These are phyloP conservation scores for Gandaritis pyraliata DNA, from an alignment of 2,888 invertebrate species.

Conservation along the genomic window DNA sequence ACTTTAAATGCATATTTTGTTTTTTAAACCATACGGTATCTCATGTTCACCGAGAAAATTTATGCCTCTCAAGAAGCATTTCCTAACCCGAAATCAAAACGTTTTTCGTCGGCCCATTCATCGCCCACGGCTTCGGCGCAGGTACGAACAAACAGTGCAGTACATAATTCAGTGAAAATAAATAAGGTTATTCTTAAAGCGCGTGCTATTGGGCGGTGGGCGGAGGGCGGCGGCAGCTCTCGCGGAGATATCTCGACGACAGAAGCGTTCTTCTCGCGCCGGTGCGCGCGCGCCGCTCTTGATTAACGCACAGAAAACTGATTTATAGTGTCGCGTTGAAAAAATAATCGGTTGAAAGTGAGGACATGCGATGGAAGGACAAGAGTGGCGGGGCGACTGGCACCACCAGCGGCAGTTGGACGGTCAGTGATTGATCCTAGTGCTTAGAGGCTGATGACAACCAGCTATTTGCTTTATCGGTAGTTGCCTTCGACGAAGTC, in stretches of 20 bases:
- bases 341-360: conserved; percentile 73
- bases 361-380: conserved; percentile 82
- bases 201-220: conserved; percentile 56
- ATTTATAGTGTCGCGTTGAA: conserved; percentile 83
- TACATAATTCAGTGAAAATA: conserved; percentile 67
- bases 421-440: conserved; percentile 71
- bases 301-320: conserved; percentile 79
- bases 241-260: conserved; percentile 90
- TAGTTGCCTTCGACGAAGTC: conserved; percentile 7
- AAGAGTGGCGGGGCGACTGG: conserved; percentile 80
- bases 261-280: conserved; percentile 86
- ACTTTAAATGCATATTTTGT: background rate
- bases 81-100: conserved; percentile 53
- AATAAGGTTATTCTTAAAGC: conserved; percentile 57
- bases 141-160: conserved; percentile 59
- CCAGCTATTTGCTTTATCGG: conserved; percentile 16
- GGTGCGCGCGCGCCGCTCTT: conserved; percentile 69
- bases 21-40: conserved; percentile 16
- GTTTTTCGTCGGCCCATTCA: conserved; percentile 52
- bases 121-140: conserved; percentile 48
- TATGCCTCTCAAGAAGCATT: conserved; percentile 31
- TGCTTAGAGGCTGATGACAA: conserved; percentile 43
- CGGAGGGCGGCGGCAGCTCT: conserved; percentile 65
- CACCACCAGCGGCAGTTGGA: conserved; percentile 75
- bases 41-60: conserved; percentile 13